Percentiles rank a stretch among this genome's conserved stretches.
phyloP scores from a whole-genome alignment of 2,888 invertebrate species.

The Rosalia funebris region DNA sequence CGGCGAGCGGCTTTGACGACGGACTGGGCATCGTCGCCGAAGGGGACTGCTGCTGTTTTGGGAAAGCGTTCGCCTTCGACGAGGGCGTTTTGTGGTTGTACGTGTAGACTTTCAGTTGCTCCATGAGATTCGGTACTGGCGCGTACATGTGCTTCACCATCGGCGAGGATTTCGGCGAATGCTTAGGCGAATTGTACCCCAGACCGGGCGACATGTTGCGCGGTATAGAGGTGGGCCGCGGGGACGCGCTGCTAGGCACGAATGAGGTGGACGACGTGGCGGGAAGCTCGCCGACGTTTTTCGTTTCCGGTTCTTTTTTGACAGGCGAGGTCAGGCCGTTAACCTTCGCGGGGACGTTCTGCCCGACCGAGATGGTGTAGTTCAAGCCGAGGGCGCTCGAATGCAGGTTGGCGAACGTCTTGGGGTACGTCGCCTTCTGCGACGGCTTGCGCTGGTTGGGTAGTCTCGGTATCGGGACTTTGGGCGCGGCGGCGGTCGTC shows the following conservation, averaged over 20 bases:
- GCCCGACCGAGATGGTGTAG: conserved; percentile 58
- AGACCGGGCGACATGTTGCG: conserved; percentile 33
- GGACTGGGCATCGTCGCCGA: conserved; percentile 12
- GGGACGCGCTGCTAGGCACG: conserved; percentile 22
- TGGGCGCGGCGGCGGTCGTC: conserved; percentile 36
- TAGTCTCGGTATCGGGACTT: conserved; percentile 56
- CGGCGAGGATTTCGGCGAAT: conserved; percentile 52
- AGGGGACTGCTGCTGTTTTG: conserved; percentile 6
- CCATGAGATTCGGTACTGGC: conserved; percentile 40
- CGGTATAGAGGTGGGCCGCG: conserved; percentile 32
- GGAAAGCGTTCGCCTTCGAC: conserved; percentile 22
- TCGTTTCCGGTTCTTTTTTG: conserved; percentile 36
- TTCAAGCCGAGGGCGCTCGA: conserved; percentile 60
- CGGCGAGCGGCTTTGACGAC: conserved; percentile 11
- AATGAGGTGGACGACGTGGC: conserved; percentile 15
- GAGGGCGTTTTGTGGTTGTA: conserved; percentile 34
- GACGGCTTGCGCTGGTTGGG: conserved; percentile 47
- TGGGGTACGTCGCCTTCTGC: conserved; percentile 38
- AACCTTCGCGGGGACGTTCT: conserved; percentile 35
- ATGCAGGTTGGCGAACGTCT: conserved; percentile 53
- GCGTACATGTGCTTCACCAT: conserved; percentile 51
- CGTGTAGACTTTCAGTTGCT: conserved; percentile 33
- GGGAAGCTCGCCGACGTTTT: too few relatives aligned
- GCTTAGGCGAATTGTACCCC: conserved; percentile 40
- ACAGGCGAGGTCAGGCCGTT: conserved; percentile 40